These are phyloP conservation scores for Chlorocebus sabaeus DNA, from an alignment of 2,113 vertebrate species.

Conservation along the genomic window DNA sequence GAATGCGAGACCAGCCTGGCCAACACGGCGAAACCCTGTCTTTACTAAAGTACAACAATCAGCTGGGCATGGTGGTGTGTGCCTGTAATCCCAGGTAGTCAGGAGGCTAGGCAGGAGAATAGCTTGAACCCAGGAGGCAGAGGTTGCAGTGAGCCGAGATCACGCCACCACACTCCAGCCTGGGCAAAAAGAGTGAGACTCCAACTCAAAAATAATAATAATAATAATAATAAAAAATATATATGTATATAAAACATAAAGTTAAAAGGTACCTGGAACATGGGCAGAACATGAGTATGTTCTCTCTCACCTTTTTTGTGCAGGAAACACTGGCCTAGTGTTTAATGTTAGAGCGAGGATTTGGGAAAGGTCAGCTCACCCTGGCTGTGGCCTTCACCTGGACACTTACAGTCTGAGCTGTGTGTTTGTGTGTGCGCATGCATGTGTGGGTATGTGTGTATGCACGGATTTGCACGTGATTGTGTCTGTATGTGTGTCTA, in stretches of 20 bases:
- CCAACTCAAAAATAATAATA: too few relatives aligned
- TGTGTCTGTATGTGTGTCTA: neutral
- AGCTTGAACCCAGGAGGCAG: too few relatives aligned
- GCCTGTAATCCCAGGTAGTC: too few relatives aligned
- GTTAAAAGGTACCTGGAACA: neutral
- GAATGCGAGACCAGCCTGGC: too few relatives aligned
- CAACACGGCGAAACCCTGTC: too few relatives aligned
- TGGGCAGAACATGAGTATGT: neutral
- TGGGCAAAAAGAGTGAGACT: too few relatives aligned
- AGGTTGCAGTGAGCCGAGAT: too few relatives aligned
- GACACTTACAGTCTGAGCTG: neutral
- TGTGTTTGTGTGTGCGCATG: neutral
- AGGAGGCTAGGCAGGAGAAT: too few relatives aligned
- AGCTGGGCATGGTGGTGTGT: too few relatives aligned
- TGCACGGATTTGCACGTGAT: neutral
- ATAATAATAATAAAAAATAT: too few relatives aligned
- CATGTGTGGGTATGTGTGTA: neutral
- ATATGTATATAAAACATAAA: fast-evolving
- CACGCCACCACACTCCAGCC: too few relatives aligned
- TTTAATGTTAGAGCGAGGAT: neutral
- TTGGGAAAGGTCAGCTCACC: neutral
- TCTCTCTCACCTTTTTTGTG: neutral
- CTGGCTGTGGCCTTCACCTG: neutral
- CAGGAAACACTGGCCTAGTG: neutral
- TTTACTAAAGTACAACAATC: too few relatives aligned